A percentile compares a stretch with the other conserved stretches of the same genome.
Evolutionary conservation across 1,140 invertebrate genomes (phyloP).

Genomic region (Aphis craccivora): DNA sequence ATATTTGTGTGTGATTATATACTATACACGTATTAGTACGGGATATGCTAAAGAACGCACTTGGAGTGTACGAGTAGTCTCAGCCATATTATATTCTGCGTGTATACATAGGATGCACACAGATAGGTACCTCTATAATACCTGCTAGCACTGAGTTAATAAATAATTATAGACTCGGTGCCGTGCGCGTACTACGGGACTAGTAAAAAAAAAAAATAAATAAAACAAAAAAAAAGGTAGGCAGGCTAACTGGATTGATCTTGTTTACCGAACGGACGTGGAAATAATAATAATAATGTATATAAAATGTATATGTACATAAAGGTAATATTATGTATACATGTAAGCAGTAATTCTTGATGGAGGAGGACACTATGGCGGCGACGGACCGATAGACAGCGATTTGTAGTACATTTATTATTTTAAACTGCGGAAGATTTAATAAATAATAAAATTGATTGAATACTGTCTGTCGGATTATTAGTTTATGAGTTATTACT

Average conservation of each 20-base stretch:
- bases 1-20: neutral
- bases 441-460: too few species aligned
- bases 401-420: neutral
- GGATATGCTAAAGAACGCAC: neutral
- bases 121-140: neutral
- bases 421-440: neutral
- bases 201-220: neutral
- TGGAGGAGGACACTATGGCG: neutral
- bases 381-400: neutral
- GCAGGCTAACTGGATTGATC: slow-evolving; percentile 23
- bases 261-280: slow-evolving; percentile 36
- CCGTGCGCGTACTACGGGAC: neutral
- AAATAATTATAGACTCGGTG: slow-evolving; percentile 35
- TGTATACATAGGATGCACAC: neutral
- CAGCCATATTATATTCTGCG: neutral
- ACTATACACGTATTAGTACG: neutral
- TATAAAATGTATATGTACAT: neutral
- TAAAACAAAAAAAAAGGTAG: neutral
- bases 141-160: neutral
- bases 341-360: neutral
- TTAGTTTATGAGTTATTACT: too few species aligned
- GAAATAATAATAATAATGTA: slow-evolving; percentile 14
- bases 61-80: neutral
- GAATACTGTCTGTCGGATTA: too few species aligned
- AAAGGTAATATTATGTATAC: neutral